A percentile compares a stretch with the other conserved stretches of the same genome.
These are phyloP conservation scores for Ploceus nigricollis DNA, from an alignment of 2,113 vertebrate genomes.

Conservation along the genomic window DNA sequence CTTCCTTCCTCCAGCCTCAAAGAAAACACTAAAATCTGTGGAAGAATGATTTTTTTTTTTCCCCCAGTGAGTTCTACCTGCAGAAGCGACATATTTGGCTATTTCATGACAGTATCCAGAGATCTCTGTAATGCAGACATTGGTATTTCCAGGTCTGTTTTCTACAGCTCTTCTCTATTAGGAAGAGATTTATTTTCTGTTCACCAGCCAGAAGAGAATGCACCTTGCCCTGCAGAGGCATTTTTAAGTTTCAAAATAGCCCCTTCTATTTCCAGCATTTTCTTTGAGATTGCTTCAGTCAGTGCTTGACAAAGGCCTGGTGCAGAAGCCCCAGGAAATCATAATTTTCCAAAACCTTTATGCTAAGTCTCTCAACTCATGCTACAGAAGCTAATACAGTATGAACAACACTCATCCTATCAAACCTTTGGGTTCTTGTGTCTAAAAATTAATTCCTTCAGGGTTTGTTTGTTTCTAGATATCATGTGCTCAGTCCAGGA, in stretches of 20 bases:
- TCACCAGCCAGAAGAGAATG: conserved; percentile 54
- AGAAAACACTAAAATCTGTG: conserved; percentile 21
- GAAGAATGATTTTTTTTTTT: not conserved
- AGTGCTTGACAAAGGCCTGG: conserved; percentile 59
- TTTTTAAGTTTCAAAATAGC: conserved; percentile 59
- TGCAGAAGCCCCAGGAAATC: conserved; percentile 60
- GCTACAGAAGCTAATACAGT: conserved; percentile 53
- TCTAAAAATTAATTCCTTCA: conserved; percentile 39
- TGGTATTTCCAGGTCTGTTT: conserved; percentile 59
- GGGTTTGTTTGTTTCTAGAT: conserved; percentile 5
- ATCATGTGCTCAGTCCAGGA: not conserved
- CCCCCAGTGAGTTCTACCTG: conserved; percentile 38
- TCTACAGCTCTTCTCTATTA: conserved; percentile 61
- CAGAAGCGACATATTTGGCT: not conserved
- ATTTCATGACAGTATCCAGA: conserved; percentile 66
- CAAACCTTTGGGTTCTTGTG: conserved; percentile 11
- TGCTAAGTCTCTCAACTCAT: conserved; percentile 42
- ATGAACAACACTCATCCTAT: conserved; percentile 41
- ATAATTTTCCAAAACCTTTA: conserved; percentile 58
- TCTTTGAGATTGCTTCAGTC: conserved; percentile 56
- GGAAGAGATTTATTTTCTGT: conserved; percentile 65
- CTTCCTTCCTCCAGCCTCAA: conserved; percentile 40
- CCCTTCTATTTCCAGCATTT: conserved; percentile 61
- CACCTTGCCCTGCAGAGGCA: conserved; percentile 59
- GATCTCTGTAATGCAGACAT: conserved; percentile 47